Evolutionary conservation across 2,113 vertebrate genomes (phyloP), one percentile per base, ranked within the genome.

Genomic region (Aythya baeri): DNA sequence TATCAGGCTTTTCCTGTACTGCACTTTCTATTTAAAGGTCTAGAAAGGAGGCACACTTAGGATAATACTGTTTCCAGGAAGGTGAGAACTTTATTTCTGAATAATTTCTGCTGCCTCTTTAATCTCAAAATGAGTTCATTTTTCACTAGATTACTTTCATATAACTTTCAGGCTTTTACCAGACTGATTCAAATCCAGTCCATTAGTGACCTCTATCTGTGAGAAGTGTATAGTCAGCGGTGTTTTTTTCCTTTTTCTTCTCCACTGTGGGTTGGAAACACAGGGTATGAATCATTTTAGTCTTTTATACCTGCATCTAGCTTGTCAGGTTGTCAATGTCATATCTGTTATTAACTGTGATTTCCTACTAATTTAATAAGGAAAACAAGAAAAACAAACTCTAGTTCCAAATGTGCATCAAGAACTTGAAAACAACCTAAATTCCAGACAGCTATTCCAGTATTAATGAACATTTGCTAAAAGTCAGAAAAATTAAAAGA

Each of bases 151-250:
- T 97, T 96, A 94, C 97, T 97, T 98, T 92, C 91, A 91, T 96
- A 91, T 97, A 98, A 98, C 96, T 98, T 97, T 92, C 96, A 96
- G 92, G 84, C 87, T 97, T 97, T 93, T 95, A 93, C 76, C 80
- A 97, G 82, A 49, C 36, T 34, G 93, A 97, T 98, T 98, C 97
- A 98, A 98, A 98, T 97, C 94, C 93, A 98, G 98, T 98, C 97
- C 97, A 98, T 98, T 98, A 98, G 97, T 98, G 98, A 98, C 98
- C 98, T 98, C 98, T 98, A 98, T 98, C 98, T 98, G 98, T 89
- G 93, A 98, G 92, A 98, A 97, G 93, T 91, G 96, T 97, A 89
- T 91, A 97, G 92, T 97, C 97, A 94, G 2, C 58, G 34, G 4
- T 75, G 74, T 49, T 86, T 83, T 94, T 70, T 17, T 22, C 66